Evolutionary conservation across 2,797 vertebrate genomes (phyloP).

Genomic region (Enteromius treurensis): DNA sequence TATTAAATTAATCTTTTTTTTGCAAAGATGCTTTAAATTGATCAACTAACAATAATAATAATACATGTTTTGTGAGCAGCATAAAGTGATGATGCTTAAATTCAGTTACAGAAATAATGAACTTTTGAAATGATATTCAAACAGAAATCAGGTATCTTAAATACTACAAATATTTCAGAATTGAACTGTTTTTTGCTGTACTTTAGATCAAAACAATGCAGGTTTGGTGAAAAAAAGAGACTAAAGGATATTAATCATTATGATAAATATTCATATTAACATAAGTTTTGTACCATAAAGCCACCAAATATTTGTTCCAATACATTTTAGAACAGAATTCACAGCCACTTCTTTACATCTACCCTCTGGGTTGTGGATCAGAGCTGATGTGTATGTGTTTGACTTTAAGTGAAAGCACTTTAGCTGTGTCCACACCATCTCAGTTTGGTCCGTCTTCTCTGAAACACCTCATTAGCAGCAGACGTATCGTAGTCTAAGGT

Average conservation of each 20-base stretch:
- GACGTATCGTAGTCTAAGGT: constrained; percentile 41
- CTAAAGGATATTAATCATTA: too few relatives aligned
- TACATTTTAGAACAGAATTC: background rate
- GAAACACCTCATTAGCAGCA: constrained; percentile 39
- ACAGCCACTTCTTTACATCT: background rate
- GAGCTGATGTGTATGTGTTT: constrained; percentile 21
- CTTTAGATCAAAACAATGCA: too few relatives aligned
- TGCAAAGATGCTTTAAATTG: too few relatives aligned
- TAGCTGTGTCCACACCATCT: constrained; percentile 21
- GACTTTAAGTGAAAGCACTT: constrained; percentile 6
- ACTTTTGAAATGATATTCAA: background rate
- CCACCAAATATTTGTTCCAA: background rate
- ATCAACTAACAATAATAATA: too few relatives aligned
- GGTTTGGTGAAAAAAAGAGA: too few relatives aligned
- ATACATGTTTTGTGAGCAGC: too few relatives aligned
- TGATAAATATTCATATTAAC: too few relatives aligned
- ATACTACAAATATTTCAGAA: too few relatives aligned
- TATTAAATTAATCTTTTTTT: too few relatives aligned
- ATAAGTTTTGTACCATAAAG: background rate
- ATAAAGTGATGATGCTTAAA: background rate
- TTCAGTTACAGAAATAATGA: background rate
- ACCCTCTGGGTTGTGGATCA: background rate
- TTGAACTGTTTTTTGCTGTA: background rate
- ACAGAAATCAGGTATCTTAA: too few relatives aligned
- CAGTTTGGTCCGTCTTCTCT: background rate